Evolutionary conservation across 2,113 vertebrate genomes (phyloP).

Genomic region (Crocuta crocuta): DNA sequence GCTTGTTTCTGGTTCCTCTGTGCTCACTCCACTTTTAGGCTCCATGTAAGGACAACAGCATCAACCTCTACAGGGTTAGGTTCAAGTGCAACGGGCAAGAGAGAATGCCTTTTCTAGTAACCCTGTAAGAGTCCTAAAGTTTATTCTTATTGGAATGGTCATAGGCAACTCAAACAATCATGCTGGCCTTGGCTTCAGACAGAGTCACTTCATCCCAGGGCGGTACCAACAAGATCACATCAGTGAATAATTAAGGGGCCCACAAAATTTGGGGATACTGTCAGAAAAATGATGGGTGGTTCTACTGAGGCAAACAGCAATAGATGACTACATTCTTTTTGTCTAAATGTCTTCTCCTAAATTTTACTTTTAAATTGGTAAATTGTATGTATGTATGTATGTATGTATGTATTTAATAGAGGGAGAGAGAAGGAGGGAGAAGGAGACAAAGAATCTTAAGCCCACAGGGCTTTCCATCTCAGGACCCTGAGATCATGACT

Average conservation of each 20-base stretch:
- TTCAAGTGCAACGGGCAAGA: not conserved
- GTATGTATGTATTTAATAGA: too few relatives aligned
- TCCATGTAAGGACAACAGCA: too few relatives aligned
- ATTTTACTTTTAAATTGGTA: too few relatives aligned
- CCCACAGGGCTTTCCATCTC: too few relatives aligned
- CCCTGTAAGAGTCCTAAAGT: accelerated
- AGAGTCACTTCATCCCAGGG: not conserved
- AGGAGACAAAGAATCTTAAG: too few relatives aligned
- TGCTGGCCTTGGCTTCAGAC: accelerated
- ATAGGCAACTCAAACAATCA: accelerated
- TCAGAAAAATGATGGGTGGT: not conserved
- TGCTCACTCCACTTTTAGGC: not conserved
- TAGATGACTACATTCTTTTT: not conserved
- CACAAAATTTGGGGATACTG: not conserved
- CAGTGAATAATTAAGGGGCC: not conserved
- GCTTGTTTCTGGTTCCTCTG: too few relatives aligned
- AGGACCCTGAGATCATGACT: too few relatives aligned
- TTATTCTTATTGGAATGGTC: not conserved
- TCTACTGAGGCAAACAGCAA: not conserved
- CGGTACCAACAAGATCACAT: accelerated
- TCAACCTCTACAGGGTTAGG: accelerated
- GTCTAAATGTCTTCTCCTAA: not conserved
- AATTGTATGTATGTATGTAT: too few relatives aligned
- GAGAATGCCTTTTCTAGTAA: not conserved
- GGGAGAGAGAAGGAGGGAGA: too few relatives aligned